These are phyloP conservation scores for Australoheros scitulus DNA, from an alignment of 2,113 vertebrate genomes.

Conservation along the genomic window DNA sequence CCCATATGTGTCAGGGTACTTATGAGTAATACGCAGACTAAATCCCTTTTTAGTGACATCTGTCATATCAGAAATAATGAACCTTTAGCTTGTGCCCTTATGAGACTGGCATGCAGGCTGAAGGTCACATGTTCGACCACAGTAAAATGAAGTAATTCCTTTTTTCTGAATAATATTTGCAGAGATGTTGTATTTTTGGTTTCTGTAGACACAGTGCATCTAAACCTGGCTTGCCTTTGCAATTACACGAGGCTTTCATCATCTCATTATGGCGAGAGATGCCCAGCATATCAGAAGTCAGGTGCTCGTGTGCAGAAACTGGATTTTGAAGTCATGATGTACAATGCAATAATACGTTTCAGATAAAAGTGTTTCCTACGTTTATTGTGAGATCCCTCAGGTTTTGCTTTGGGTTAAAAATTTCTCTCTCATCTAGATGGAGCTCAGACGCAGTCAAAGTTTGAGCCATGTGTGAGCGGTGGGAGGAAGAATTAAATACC, in stretches of 20 bases:
- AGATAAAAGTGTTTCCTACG: conserved; percentile 3
- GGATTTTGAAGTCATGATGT: conserved; percentile 23
- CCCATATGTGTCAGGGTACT: conserved; percentile 12
- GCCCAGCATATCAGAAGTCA: conserved; percentile 16
- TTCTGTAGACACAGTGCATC: neutral
- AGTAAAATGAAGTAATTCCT: neutral
- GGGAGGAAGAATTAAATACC: conserved; percentile 15
- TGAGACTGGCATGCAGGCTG: conserved; percentile 20
- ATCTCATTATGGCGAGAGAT: conserved; percentile 19
- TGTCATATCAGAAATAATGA: conserved; percentile 58
- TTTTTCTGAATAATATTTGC: neutral
- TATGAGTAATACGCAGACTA: conserved; percentile 35
- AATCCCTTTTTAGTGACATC: conserved; percentile 52
- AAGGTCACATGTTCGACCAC: conserved; percentile 24
- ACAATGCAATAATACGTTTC: conserved; percentile 2
- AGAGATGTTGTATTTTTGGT: neutral
- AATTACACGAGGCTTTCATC: conserved; percentile 32
- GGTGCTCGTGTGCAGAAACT: conserved; percentile 11
- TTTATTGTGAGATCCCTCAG: neutral
- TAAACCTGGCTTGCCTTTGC: conserved; percentile 5
- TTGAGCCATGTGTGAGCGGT: neutral
- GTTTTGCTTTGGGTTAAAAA: conserved; percentile 17
- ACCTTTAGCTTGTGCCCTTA: conserved; percentile 45
- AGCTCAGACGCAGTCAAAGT: neutral
- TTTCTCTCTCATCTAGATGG: neutral